A percentile compares a stretch with the other conserved stretches of the same genome.
These are phyloP conservation scores for Lepisosteus osseus DNA, from an alignment of 2,113 vertebrate species.

Conservation along the genomic window DNA sequence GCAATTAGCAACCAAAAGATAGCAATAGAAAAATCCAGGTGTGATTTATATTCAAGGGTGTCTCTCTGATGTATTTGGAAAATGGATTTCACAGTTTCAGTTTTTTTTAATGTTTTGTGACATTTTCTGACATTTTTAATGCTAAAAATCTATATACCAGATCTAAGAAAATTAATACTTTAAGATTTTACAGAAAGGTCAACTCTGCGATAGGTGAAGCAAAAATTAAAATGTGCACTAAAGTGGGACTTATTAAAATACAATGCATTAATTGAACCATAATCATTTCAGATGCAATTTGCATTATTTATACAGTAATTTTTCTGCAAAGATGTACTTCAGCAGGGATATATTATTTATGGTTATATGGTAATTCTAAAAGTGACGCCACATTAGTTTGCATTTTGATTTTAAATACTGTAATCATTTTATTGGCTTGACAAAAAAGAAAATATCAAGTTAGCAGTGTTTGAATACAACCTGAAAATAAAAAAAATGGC, in stretches of 20 bases:
- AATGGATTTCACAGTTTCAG: constrained; percentile 18
- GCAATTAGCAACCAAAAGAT: no score
- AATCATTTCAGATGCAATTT: constrained; percentile 17
- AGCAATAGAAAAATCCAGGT: no score
- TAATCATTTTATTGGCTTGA: constrained; percentile 6
- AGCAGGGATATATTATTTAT: constrained; percentile 20
- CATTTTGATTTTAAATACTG: constrained; percentile 17
- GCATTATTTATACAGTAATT: constrained; percentile 19
- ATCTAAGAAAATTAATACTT: constrained; percentile 6
- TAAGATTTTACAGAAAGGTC: not conserved
- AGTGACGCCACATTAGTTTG: constrained; percentile 8
- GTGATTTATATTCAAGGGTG: no score
- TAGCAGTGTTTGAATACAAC: no score
- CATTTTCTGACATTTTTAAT: constrained; percentile 3
- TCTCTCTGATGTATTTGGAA: constrained; percentile 45
- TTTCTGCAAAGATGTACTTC: not conserved
- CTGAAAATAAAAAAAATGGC: not conserved
- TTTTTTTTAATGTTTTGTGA: constrained; percentile 5
- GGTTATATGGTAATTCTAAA: constrained; percentile 16
- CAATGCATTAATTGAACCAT: constrained; percentile 12
- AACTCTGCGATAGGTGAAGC: not conserved
- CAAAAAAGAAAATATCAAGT: not conserved
- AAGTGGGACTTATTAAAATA: constrained; percentile 14
- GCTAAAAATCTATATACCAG: not conserved
- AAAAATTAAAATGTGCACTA: constrained; percentile 11